These are phyloP conservation scores for Mactra quadrangularis DNA, from an alignment of 1,140 invertebrate genomes.

Conservation along the genomic window DNA sequence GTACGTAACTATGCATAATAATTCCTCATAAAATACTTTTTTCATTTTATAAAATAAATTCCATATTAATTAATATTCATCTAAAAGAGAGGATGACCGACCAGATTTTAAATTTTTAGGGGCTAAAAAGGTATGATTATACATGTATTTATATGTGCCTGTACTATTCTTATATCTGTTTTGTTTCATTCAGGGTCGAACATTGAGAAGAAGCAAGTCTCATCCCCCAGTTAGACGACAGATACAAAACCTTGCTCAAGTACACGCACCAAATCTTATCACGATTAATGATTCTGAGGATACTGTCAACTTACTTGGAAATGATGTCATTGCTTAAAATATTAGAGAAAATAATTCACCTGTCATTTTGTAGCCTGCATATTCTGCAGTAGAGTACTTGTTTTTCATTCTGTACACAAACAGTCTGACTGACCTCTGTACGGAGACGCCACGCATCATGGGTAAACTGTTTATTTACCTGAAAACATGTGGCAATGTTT, in stretches of 20 bases:
- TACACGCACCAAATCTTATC: constrained; percentile 15
- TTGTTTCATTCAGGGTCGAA: neutral
- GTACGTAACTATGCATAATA: neutral
- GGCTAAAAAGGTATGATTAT: neutral
- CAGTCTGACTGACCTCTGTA: too few relatives aligned
- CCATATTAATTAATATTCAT: neutral
- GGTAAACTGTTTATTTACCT: too few relatives aligned
- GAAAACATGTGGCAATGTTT: too few relatives aligned
- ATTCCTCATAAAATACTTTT: neutral
- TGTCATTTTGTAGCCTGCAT: too few relatives aligned
- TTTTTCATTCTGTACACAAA: too few relatives aligned
- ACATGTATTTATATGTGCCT: neutral
- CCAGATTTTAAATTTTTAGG: too few relatives aligned
- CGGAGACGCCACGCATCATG: too few relatives aligned
- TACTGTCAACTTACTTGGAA: too few relatives aligned
- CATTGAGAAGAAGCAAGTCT: neutral
- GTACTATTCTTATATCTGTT: neutral
- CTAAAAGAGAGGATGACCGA: neutral
- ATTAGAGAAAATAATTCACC: too few relatives aligned
- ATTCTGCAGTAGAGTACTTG: too few relatives aligned
- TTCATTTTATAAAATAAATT: neutral
- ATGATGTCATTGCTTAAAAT: too few relatives aligned
- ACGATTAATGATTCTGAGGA: neutral
- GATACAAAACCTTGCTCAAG: neutral
- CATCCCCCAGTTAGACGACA: constrained; percentile 17